These are phyloP conservation scores for Ceuthmochares aereus DNA, from an alignment of 2,113 vertebrate species.

Conservation along the genomic window DNA sequence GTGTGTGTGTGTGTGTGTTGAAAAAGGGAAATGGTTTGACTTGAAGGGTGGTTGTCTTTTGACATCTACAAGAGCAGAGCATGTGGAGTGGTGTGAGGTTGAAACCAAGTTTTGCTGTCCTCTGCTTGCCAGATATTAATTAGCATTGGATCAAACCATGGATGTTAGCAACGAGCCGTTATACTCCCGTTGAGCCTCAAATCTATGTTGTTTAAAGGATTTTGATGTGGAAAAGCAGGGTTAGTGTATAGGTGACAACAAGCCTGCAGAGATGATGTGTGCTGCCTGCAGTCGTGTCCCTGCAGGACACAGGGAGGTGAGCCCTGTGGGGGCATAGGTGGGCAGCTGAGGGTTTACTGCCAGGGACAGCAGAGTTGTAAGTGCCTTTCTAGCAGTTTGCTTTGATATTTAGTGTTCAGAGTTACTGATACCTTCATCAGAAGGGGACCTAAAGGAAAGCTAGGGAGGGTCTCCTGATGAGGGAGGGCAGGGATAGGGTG, in stretches of 20 bases:
- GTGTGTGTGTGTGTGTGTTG: neutral
- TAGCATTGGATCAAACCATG: neutral
- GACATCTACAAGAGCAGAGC: neutral
- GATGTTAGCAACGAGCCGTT: neutral
- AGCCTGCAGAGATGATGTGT: neutral
- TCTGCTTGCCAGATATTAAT: neutral
- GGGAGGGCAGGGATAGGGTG: no score
- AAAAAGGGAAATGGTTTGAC: neutral
- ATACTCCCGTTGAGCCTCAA: fast-evolving
- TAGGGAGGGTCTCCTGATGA: neutral
- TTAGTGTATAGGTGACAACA: neutral
- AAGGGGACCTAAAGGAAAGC: neutral
- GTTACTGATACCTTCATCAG: neutral
- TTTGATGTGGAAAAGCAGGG: neutral
- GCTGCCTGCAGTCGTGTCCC: neutral
- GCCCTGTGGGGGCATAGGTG: neutral
- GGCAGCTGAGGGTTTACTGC: neutral
- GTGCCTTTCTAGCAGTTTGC: neutral
- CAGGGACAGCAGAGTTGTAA: neutral
- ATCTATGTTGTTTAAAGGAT: neutral
- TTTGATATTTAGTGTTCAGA: neutral
- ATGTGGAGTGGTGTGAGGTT: fast-evolving
- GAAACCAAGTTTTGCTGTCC: neutral
- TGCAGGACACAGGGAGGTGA: no score
- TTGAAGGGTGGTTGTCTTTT: neutral